phyloP scores from a whole-genome alignment of 1,140 invertebrate species.

The Zaprionus capensis region DNA sequence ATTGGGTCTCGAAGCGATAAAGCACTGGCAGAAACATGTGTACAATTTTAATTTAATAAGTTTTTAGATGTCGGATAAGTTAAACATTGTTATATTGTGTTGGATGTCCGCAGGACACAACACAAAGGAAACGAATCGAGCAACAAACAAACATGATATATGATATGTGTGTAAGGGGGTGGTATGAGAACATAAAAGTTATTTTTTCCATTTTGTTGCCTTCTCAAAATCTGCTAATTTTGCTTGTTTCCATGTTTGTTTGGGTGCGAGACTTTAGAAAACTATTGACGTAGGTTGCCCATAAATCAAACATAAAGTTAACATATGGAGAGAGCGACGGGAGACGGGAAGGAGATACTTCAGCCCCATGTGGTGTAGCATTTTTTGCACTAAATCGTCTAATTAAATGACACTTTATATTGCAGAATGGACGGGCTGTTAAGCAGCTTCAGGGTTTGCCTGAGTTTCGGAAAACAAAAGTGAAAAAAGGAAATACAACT shows the following conservation, averaged over 20 bases:
- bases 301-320: slow-evolving; percentile 76
- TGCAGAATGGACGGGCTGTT: background rate
- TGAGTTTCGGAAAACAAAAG: background rate
- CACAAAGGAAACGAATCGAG: slow-evolving; percentile 33
- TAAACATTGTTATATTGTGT: slow-evolving; percentile 63
- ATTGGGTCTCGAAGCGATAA: slow-evolving; percentile 17
- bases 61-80: slow-evolving; percentile 66
- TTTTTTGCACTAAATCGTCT: background rate
- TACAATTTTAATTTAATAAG: slow-evolving; percentile 82
- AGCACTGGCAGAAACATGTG: slow-evolving; percentile 61
- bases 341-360: background rate
- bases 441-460: background rate
- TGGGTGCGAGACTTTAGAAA: slow-evolving; percentile 5
- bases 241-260: slow-evolving; percentile 68
- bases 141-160: slow-evolving; percentile 16
- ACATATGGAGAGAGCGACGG: slow-evolving; percentile 9
- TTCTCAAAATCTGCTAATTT: slow-evolving; percentile 70
- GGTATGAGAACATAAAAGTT: background rate
- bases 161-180: slow-evolving; percentile 26
- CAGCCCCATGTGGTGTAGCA: slow-evolving; percentile 58
- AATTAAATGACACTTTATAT: slow-evolving; percentile 3
- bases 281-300: slow-evolving; percentile 36
- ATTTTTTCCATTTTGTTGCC: slow-evolving; percentile 29
- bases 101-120: background rate
- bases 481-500: background rate